Evolutionary conservation across 2,113 vertebrate species (phyloP).

Genomic region (Chaetorhynchus papuensis): DNA sequence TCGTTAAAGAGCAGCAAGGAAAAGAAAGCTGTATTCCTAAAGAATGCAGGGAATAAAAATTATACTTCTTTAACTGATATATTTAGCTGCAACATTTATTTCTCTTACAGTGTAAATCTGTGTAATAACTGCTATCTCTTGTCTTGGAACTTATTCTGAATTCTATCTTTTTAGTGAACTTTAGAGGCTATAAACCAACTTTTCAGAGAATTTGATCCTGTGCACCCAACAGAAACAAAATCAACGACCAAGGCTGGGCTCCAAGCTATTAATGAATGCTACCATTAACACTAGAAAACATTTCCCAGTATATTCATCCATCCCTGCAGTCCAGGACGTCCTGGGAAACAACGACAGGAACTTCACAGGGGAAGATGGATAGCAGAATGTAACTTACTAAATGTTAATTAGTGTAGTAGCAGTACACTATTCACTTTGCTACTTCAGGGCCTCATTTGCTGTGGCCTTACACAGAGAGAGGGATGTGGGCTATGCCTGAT

Average conservation of each 20-base stretch:
- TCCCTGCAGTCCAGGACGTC: not conserved
- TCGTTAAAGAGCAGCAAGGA: not conserved
- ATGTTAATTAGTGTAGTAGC: not conserved
- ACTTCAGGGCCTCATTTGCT: not conserved
- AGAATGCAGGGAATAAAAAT: not conserved
- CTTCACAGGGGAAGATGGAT: not conserved
- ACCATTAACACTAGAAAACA: not conserved
- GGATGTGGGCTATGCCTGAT: not conserved
- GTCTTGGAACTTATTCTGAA: not conserved
- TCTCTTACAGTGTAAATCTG: not conserved
- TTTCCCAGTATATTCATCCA: not conserved
- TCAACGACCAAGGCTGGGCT: not conserved
- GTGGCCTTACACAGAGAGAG: not conserved
- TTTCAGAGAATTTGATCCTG: not conserved
- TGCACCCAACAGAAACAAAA: not conserved
- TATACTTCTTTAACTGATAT: not conserved
- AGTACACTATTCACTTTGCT: not conserved
- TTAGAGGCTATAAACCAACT: not conserved
- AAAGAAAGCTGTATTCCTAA: not conserved
- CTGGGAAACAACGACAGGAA: not conserved
- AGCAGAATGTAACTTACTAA: not conserved
- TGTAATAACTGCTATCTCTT: not conserved
- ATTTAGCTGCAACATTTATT: not conserved
- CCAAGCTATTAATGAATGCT: not conserved
- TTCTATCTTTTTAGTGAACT: not conserved